A percentile compares a stretch with the other conserved stretches of the same genome.
Conservation (phyloP, 2,113 vertebrate species). For the Bufo bufo region DNA sequence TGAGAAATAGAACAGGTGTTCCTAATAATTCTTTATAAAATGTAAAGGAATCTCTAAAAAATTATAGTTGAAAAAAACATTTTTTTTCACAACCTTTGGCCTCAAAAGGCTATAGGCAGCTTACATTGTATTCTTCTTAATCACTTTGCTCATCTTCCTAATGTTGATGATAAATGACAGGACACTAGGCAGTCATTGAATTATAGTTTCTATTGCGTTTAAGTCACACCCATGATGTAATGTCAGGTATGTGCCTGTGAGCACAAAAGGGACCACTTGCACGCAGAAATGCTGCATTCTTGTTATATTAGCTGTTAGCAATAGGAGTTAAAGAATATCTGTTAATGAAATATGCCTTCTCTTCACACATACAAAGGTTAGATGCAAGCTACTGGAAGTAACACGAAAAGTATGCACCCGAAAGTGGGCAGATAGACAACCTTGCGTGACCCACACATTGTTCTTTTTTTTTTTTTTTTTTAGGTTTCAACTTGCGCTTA, state of each 20-base stretch:
- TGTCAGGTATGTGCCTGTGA: neutral
- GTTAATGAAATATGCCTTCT: too few species aligned
- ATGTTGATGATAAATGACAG: neutral
- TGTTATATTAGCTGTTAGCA: neutral
- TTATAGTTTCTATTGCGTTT: neutral
- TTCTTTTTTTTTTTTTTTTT: neutral
- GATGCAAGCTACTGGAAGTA: neutral
- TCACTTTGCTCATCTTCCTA: neutral
- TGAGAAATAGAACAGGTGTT: too few species aligned
- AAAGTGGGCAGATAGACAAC: neutral
- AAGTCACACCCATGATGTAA: neutral
- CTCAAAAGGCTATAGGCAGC: too few species aligned
- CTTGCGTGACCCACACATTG: neutral
- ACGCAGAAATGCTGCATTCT: neutral
- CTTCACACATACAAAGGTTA: neutral
- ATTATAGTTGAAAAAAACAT: too few species aligned
- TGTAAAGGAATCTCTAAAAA: too few species aligned
- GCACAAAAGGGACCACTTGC: neutral
- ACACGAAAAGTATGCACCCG: neutral
- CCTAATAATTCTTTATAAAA: too few species aligned
- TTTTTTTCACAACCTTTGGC: too few species aligned
- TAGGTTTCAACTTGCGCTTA: neutral
- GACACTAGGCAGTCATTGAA: neutral
- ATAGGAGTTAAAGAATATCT: neutral
- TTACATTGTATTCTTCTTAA: too few species aligned